Percentiles rank a stretch among this genome's conserved stretches.
These are phyloP conservation scores for Heliopora coerulea DNA, from an alignment of 92 coral and sea anemone species.

Conservation along the genomic window DNA sequence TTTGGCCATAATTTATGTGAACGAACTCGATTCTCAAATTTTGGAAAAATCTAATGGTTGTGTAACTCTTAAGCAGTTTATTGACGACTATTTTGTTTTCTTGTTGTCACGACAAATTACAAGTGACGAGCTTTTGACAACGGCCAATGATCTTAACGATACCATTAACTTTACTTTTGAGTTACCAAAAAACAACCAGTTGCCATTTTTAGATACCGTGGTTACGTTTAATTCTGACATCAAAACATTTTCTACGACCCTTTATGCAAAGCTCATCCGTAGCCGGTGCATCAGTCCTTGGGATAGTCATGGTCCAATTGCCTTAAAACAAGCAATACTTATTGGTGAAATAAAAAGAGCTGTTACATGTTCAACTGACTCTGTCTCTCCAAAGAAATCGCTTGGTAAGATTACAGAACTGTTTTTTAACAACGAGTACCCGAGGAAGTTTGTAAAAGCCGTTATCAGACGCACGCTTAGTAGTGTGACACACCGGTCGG, in stretches of 20 bases:
- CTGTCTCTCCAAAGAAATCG: constrained; percentile 4
- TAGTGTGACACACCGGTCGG: no score
- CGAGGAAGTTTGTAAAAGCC: no score
- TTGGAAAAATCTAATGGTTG: neutral
- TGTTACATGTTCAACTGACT: constrained; percentile 20
- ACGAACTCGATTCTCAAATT: constrained; percentile 2
- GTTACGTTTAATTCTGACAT: constrained; percentile 9
- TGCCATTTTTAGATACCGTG: constrained; percentile 32
- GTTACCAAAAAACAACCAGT: constrained; percentile 17
- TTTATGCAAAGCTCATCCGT: constrained; percentile 32
- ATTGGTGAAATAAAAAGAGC: constrained; percentile 42
- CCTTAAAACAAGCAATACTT: constrained; percentile 27
- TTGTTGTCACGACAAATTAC: constrained; percentile 1
- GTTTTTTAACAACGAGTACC: neutral
- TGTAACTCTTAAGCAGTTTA: constrained; percentile 21
- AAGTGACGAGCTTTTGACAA: neutral
- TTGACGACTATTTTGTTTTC: constrained; percentile 15
- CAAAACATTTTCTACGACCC: constrained; percentile 18
- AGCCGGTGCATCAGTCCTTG: constrained; percentile 31
- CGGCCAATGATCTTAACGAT: constrained; percentile 21
- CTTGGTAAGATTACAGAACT: neutral
- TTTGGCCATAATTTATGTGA: constrained; percentile 27
- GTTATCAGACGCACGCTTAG: no score
- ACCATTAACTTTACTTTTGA: constrained; percentile 38
- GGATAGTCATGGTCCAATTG: constrained; percentile 20